These are phyloP conservation scores for Diceros bicornis DNA, from an alignment of 2,797 vertebrate genomes.

Conservation along the genomic window DNA sequence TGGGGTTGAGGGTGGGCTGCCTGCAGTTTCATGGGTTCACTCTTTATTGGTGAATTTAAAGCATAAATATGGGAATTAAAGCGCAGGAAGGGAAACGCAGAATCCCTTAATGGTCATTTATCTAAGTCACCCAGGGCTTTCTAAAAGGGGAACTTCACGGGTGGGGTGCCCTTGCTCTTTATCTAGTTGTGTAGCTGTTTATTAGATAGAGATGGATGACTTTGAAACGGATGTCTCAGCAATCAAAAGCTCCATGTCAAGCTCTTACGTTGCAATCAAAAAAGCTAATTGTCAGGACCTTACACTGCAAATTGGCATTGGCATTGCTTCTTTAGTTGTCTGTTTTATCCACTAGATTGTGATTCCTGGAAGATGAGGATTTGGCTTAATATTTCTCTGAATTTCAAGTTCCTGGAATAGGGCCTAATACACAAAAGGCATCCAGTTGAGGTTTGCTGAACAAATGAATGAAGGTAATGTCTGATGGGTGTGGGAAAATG, in stretches of 20 bases:
- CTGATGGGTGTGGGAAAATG: not conserved
- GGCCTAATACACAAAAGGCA: not conserved
- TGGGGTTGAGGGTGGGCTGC: not conserved
- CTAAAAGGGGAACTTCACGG: not conserved
- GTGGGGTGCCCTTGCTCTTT: not conserved
- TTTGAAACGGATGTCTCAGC: not conserved
- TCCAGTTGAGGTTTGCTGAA: not conserved
- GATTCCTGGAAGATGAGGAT: not conserved
- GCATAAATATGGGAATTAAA: not conserved
- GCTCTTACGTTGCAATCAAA: not conserved
- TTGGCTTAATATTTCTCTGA: not conserved
- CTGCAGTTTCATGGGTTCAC: not conserved
- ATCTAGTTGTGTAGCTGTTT: not conserved
- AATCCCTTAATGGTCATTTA: not conserved
- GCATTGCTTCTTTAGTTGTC: constrained; percentile 8
- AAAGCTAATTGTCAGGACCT: not conserved
- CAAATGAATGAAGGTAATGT: constrained; percentile 1
- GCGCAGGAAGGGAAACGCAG: not conserved
- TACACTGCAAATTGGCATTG: not conserved
- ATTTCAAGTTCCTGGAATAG: not conserved
- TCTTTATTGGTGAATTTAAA: not conserved
- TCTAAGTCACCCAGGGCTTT: not conserved
- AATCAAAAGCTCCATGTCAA: not conserved
- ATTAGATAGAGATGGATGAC: not conserved
- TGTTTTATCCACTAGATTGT: not conserved